Conservation (phyloP, 2,797 vertebrate species). For the Cirrhinus molitorella region DNA sequence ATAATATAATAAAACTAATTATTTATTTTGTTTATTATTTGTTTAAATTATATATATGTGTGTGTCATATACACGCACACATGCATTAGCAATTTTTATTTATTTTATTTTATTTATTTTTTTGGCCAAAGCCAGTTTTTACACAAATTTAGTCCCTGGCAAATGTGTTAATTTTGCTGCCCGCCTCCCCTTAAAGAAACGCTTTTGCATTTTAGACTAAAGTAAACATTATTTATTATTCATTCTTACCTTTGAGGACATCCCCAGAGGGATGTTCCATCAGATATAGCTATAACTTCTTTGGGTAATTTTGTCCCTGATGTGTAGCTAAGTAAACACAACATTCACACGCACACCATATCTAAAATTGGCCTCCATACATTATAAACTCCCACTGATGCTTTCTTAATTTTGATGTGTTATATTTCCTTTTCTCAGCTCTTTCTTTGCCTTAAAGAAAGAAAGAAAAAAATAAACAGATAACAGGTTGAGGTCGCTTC, state of each 20-base stretch:
- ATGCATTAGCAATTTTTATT: too few relatives aligned
- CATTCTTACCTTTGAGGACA: neutral
- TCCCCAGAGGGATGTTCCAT: neutral
- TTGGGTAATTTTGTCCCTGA: constrained; percentile 8
- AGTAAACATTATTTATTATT: constrained; percentile 24
- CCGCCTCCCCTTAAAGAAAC: neutral
- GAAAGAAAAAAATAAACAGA: neutral
- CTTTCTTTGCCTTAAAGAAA: neutral
- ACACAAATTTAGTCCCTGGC: neutral
- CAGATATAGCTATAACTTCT: neutral
- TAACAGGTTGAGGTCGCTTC: constrained; percentile 62
- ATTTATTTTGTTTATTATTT: too few relatives aligned
- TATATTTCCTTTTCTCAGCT: constrained; percentile 6
- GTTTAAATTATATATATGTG: too few relatives aligned
- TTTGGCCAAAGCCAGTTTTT: constrained; percentile 8
- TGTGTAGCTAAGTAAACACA: constrained; percentile 9
- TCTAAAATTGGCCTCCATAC: neutral
- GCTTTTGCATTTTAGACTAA: neutral
- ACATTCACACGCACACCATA: neutral
- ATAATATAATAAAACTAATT: too few relatives aligned
- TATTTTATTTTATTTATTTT: neutral
- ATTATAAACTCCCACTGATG: neutral
- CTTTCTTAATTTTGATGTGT: constrained; percentile 22
- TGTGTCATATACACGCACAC: too few relatives aligned
- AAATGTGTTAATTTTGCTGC: neutral